Base-by-base conservation (phyloP, 1,140 invertebrate genomes). In the Brachionus paranguensis region DNA sequence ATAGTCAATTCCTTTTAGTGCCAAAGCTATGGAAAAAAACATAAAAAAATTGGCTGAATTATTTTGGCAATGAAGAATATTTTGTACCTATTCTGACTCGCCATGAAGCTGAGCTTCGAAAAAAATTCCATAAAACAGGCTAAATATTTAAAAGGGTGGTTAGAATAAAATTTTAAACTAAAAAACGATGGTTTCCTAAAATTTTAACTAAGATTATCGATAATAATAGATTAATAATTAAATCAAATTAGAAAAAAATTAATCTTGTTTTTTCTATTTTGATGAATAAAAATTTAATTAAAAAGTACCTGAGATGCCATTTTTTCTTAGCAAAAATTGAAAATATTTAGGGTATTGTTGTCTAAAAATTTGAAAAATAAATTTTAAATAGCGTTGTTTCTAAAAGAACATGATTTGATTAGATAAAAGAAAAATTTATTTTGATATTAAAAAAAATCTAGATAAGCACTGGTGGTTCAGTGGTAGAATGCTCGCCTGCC, bases 1-100 rank as follows among this genome's bases (percentile, higher is more conserved):
- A 89, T 97, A 98, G 8, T 95, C 94, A 87, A 99, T 95, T 88
- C 94, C 94, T 89, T 99, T 98, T 37, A 96, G 89, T 86, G 95
- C 95, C 60, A 99, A 91, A 55, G 95, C 94, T 86, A 95, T 95
- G 33, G 33, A 37, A 37, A 37, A 37, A 37, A 29, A 29, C 3
- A 3, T 29, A 29, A 29, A 37, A 4, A 37, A 37, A 37, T 7
- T 37, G 2, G 33, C 4, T 37, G 4, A 37, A 37, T 37, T 37
- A 37, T 37, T 37, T 37, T 37, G 33, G 33, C 6, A 37, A 6
- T 37, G 33, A 37, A 37, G 33, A 37, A 37, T 3, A 7, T 7
- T 43, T 1, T 12, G 74, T 68, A 83, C 84, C 84, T n/a, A 85
- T 84, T 81, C 85, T 50, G 11, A 85, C 84, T 74, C 85, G 76